Evolutionary conservation across 2,113 vertebrate species (phyloP).

Genomic region (Salvelinus fontinalis): DNA sequence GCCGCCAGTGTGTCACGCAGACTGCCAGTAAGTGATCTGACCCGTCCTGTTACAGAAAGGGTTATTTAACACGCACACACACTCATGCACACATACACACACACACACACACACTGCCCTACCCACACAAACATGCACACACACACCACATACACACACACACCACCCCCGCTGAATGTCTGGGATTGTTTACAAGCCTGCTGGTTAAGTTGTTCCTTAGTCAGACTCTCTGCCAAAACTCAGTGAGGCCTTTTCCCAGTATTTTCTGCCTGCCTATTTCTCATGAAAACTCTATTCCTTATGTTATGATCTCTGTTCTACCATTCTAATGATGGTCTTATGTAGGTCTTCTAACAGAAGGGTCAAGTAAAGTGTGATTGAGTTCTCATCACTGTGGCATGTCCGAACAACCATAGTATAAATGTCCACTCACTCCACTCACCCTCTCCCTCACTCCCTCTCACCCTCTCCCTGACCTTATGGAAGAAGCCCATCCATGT

Average conservation of each 20-base stretch:
- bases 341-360: too few species aligned
- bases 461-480: not conserved
- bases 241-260: slow-evolving; percentile 9
- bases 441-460: not conserved
- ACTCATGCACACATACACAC: not conserved
- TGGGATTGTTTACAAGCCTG: not conserved
- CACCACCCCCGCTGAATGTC: not conserved
- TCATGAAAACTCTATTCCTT: not conserved
- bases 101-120: not conserved
- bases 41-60: not conserved
- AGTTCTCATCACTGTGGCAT: not conserved
- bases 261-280: slow-evolving; percentile 7
- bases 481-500: not conserved
- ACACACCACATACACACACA: not conserved
- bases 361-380: not conserved
- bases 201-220: slow-evolving; percentile 6
- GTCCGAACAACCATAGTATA: not conserved
- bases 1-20: not conserved
- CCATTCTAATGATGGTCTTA: not conserved
- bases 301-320: not conserved
- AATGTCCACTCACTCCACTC: not conserved
- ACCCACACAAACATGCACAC: not conserved
- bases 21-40: slow-evolving; percentile 2
- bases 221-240: not conserved
- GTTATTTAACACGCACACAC: not conserved